Percentiles rank a stretch among this genome's conserved stretches.
These are phyloP conservation scores for Borostomias antarcticus DNA, from an alignment of 2,797 vertebrate genomes.

Conservation along the genomic window DNA sequence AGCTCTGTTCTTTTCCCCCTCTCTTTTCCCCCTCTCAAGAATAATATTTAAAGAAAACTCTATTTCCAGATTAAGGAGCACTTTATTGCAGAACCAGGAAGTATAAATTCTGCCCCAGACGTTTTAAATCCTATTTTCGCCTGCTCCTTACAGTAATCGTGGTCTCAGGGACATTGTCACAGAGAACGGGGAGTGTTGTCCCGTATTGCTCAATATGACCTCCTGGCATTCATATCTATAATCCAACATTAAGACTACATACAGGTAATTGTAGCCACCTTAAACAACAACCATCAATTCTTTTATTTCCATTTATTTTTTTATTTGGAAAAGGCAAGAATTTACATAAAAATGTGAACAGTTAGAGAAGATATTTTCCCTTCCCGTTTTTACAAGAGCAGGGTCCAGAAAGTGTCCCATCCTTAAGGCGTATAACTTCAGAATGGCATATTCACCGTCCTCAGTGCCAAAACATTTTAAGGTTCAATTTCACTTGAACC, in stretches of 20 bases:
- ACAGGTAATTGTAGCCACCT: background rate
- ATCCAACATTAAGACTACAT: slow-evolving; percentile 11
- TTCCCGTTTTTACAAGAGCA: background rate
- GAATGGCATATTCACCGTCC: too few species aligned
- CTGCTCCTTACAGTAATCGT: slow-evolving; percentile 64
- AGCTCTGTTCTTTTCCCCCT: slow-evolving; percentile 64
- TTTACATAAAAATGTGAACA: background rate
- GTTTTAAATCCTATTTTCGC: slow-evolving; percentile 77
- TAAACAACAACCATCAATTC: background rate
- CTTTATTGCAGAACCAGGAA: slow-evolving; percentile 75
- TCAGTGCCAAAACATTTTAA: too few species aligned
- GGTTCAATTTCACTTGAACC: too few species aligned
- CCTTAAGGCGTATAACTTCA: too few species aligned
- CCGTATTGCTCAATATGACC: slow-evolving; percentile 44
- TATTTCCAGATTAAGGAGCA: slow-evolving; percentile 73
- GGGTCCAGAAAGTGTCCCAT: too few species aligned
- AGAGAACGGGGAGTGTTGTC: slow-evolving; percentile 54
- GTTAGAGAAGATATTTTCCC: background rate
- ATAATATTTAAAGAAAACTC: slow-evolving; percentile 74
- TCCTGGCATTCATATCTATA: slow-evolving; percentile 43
- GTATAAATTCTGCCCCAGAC: slow-evolving; percentile 72
- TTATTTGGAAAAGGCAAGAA: background rate
- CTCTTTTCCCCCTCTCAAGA: too few species aligned
- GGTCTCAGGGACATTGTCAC: slow-evolving; percentile 71
- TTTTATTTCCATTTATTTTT: background rate